Evolutionary conservation across 2,888 invertebrate genomes (phyloP).

Genomic region (Ophion ellenae): DNA sequence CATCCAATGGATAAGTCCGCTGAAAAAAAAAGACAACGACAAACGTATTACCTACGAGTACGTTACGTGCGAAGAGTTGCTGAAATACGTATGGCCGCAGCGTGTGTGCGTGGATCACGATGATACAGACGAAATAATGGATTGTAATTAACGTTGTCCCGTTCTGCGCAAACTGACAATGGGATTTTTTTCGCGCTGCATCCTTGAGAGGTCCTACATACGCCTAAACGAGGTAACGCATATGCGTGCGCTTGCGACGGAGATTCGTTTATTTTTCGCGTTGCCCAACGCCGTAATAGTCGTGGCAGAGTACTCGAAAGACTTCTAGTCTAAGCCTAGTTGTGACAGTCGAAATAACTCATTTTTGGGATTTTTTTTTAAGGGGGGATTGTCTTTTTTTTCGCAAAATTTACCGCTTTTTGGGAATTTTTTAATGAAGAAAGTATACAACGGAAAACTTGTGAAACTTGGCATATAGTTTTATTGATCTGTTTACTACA

Average conservation of each 20-base stretch:
- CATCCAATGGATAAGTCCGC: constrained; percentile 38
- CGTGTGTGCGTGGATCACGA: constrained; percentile 35
- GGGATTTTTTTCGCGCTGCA: constrained; percentile 33
- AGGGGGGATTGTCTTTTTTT: too few species aligned
- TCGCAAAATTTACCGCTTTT: too few species aligned
- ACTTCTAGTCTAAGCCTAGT: background rate
- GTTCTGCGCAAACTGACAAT: constrained; percentile 21
- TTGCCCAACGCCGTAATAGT: constrained; percentile 25
- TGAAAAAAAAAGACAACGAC: constrained; percentile 21
- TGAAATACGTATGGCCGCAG: constrained; percentile 39
- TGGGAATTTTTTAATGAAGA: too few species aligned
- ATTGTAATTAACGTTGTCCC: constrained; percentile 60
- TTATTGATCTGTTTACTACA: too few species aligned
- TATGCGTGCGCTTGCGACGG: constrained; percentile 18
- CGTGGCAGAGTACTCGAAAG: background rate
- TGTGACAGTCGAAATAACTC: too few species aligned
- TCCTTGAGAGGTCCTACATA: constrained; percentile 51
- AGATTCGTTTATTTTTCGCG: constrained; percentile 26
- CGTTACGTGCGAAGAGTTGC: constrained; percentile 23
- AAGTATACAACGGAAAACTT: too few species aligned
- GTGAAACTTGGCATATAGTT: too few species aligned
- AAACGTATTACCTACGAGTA: constrained; percentile 1
- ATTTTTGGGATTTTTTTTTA: too few species aligned
- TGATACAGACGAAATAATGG: constrained; percentile 55
- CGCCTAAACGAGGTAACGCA: constrained; percentile 25